Evolutionary conservation across 2,797 vertebrate genomes (phyloP), one percentile per base, ranked within the genome.

Genomic region (Lagocephalus sceleratus): DNA sequence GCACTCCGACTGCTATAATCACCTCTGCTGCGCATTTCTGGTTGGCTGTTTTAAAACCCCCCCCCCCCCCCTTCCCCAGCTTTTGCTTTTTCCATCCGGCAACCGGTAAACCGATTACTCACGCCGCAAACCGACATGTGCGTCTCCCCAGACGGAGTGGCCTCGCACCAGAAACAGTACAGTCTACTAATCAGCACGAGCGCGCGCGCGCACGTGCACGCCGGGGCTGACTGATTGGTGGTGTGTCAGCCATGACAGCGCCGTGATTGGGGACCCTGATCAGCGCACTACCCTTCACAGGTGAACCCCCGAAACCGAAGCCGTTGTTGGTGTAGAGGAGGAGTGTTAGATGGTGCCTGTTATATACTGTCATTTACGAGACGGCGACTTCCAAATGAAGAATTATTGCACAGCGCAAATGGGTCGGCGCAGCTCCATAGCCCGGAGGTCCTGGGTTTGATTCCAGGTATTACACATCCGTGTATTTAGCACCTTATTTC

Each of bases 221-320:
- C 53, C 40, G 19, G 68, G 69, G 68, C 61, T 88, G 87, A 88
- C 69, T 79, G 83, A 89, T 87, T 85, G 73, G 54, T 60, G 45
- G 71, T 42, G 49, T 75, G 79, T 79, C 72, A 70, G 66, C 68
- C 54, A 19, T 70, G 82, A 78, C 84, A 85, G 68, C 54, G 57
- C 15, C 14, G 63, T 55, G 72, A 79, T 82, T 45, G 76, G 57
- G 14, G 47, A 69, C 60, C 76, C 58, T 48, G 50, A 77, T 49
- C 60, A 46, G 40, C 11, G 39, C 51, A 68, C 75, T 53, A 67
- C 32, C 32, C 68, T 56, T 75, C 63, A 75, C 62, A 68, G 57
- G 43, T 75, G 54, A 59, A 55, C 49, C 43, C 3, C 43, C 3
- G 10, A 54, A 58, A 20, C 25, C 60, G 32, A 51, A 55, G 49